A percentile compares a stretch with the other conserved stretches of the same genome.
phyloP scores from a whole-genome alignment of 2,113 vertebrate genomes.

The Columba janthina region DNA sequence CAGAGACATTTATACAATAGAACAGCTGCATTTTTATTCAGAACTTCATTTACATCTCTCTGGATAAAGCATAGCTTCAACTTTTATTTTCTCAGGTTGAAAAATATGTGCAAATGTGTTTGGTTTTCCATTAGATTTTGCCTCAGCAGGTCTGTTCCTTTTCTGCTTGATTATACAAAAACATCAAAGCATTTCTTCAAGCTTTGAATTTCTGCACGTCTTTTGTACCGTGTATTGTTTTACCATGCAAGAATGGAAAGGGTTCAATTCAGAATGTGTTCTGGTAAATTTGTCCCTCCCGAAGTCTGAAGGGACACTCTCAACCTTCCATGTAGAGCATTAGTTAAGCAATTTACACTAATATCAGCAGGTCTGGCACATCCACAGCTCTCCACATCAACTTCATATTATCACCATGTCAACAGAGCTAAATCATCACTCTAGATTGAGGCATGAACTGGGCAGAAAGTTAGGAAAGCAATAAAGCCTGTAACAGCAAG shows the following conservation, averaged over 20 bases:
- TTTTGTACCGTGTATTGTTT: background rate
- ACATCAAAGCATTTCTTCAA: background rate
- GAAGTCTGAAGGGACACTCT: background rate
- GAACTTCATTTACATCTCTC: background rate
- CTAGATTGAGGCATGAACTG: background rate
- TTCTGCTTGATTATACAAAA: background rate
- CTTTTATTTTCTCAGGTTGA: background rate
- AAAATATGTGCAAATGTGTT: background rate
- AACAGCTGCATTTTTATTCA: conserved; percentile 7
- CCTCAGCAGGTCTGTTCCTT: background rate
- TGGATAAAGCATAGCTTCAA: background rate
- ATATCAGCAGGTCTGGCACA: background rate
- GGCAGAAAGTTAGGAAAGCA: background rate
- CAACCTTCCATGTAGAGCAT: background rate
- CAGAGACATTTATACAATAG: background rate
- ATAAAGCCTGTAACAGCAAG: background rate
- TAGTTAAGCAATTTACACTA: background rate
- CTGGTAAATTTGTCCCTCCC: background rate
- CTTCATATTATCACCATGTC: background rate
- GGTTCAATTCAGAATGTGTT: background rate
- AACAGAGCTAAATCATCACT: background rate
- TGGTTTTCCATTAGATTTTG: background rate
- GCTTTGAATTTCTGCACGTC: background rate
- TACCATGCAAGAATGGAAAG: background rate
- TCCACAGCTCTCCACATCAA: background rate